These are phyloP conservation scores for Notocelia uddmanniana DNA, from an alignment of 2,888 invertebrate species.

Conservation along the genomic window DNA sequence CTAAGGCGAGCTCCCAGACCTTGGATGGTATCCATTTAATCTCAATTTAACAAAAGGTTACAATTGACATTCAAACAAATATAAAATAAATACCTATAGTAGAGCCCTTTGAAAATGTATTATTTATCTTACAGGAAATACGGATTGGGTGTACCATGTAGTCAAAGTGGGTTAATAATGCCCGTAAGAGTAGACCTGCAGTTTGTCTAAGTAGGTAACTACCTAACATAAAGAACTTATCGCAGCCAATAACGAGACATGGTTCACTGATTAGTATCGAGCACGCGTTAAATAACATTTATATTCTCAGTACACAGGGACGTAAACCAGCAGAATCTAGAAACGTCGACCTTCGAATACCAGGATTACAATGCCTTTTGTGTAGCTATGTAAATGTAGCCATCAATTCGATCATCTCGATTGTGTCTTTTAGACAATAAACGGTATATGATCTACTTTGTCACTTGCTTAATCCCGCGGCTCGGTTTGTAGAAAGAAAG, in stretches of 20 bases:
- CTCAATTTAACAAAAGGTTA: slow-evolving; percentile 5
- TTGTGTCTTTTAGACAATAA: slow-evolving; percentile 2
- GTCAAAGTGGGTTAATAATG: background rate
- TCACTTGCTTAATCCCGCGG: background rate
- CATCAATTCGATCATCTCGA: slow-evolving; percentile 16
- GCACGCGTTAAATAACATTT: slow-evolving; percentile 52
- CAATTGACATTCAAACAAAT: slow-evolving; percentile 1
- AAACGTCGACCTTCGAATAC: slow-evolving; percentile 54
- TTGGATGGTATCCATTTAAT: slow-evolving; percentile 28
- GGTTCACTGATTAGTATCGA: slow-evolving; percentile 51
- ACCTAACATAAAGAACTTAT: slow-evolving; percentile 2
- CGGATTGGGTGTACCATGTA: background rate
- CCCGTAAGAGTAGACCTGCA: no score
- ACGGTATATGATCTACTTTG: background rate
- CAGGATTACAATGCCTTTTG: slow-evolving; percentile 18
- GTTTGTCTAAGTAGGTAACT: slow-evolving; percentile 10
- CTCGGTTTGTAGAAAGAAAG: background rate
- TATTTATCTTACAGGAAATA: background rate
- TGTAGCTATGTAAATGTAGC: slow-evolving; percentile 16
- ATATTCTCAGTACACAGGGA: slow-evolving; percentile 53
- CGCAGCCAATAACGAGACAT: slow-evolving; percentile 33
- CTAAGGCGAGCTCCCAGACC: slow-evolving; percentile 30
- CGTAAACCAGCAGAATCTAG: slow-evolving; percentile 49
- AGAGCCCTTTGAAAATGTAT: background rate
- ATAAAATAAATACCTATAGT: background rate